Evolutionary conservation across 2,797 vertebrate genomes (phyloP), one percentile per base, ranked within the genome.

Genomic region (Macropus fuliginosus): DNA sequence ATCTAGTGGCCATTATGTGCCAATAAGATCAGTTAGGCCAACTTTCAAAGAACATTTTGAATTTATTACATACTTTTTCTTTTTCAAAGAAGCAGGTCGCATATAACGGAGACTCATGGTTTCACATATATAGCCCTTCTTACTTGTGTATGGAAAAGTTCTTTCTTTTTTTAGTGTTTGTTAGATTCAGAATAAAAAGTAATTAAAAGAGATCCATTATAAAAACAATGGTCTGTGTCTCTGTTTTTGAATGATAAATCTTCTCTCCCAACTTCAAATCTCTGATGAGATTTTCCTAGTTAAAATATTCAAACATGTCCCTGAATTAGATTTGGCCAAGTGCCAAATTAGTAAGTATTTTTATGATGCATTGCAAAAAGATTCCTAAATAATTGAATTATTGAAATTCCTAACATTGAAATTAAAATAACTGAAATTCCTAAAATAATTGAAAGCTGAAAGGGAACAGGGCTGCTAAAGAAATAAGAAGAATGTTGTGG

Each of bases 401-500:
- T 29, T 57, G 56, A 57, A 57, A 57, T 57, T 57, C 28, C 56
- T 29, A 57, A 57, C 28, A 57, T 29, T 57, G 56, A 29, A 28
- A 0, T 29, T 57, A 28, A 57, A 57, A 57, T 57, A 11, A 57
- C 29, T 57, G 27, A 28, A 57, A 57, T 57, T 54, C 55, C 81
- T 91, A 94, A 95, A 95, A 94, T 94, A 97, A 97, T 94, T 95
- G 92, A 94, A 56, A 55, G 54, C 91, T 92, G 31, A 50, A 93
- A 96, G 54, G 52, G 3, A 29, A 56, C 11, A 54, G 9, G 31
- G 10, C 74, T 94, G 62, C 95, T 97, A 94, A 95, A 95, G 92
- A 95, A 57, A 54, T 29, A 93, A 91, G 94, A 93, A 97, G 95
- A 96, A 93, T 95, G 55, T 95, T 96, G 93, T 94, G 91, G 94